A percentile compares a stretch with the other conserved stretches of the same genome.
phyloP scores from a whole-genome alignment of 2,113 vertebrate genomes.

The Paralichthys olivaceus region DNA sequence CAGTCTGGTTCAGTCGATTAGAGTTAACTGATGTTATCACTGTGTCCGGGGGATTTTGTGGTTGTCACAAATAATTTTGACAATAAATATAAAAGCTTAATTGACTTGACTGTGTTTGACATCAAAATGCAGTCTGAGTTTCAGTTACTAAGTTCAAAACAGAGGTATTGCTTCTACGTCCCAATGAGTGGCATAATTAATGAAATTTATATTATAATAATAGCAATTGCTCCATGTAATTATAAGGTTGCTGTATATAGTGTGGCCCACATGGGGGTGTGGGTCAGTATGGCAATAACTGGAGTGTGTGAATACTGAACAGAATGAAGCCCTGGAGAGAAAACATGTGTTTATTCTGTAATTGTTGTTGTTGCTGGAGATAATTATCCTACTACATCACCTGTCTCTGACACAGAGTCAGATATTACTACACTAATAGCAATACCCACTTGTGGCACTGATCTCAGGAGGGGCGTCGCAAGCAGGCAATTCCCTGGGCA shows the following conservation, averaged over 20 bases:
- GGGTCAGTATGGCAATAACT: slow-evolving; percentile 22
- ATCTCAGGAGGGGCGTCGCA: background rate
- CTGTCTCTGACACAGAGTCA: slow-evolving; percentile 22
- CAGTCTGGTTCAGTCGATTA: background rate
- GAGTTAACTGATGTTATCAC: slow-evolving; percentile 5
- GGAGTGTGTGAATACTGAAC: slow-evolving; percentile 28
- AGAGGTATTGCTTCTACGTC: background rate
- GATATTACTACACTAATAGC: slow-evolving; percentile 24
- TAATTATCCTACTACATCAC: slow-evolving; percentile 33
- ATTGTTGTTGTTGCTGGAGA: slow-evolving; percentile 51
- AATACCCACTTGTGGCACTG: slow-evolving; percentile 6
- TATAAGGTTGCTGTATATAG: background rate
- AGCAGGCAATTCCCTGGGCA: background rate
- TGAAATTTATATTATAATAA: slow-evolving; percentile 44
- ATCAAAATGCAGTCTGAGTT: slow-evolving; percentile 2
- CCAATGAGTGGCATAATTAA: background rate
- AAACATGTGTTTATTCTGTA: slow-evolving; percentile 52
- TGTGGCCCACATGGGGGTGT: slow-evolving; percentile 1
- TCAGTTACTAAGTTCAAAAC: background rate
- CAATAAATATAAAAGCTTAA: slow-evolving; percentile 26
- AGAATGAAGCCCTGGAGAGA: slow-evolving; percentile 1
- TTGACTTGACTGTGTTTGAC: slow-evolving; percentile 17
- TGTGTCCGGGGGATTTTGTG: slow-evolving; percentile 24
- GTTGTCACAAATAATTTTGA: slow-evolving; percentile 35
- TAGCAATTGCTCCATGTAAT: slow-evolving; percentile 37